Percentiles rank a stretch among this genome's conserved stretches.
Conservation (phyloP, 1,140 invertebrate species). For the Drosophila azteca region DNA sequence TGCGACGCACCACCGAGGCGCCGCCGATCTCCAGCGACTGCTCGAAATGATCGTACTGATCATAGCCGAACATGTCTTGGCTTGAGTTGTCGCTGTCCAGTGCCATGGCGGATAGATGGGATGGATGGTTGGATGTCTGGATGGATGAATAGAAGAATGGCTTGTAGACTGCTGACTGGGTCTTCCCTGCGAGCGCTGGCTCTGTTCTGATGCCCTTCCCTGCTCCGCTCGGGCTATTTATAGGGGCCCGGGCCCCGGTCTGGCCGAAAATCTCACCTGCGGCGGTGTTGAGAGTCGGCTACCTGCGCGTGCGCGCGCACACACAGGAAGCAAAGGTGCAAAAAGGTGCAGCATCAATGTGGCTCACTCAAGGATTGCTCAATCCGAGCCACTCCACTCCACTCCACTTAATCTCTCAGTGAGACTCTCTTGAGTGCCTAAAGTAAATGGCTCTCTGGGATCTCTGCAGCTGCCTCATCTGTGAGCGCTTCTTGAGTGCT, state of each 20-base stretch:
- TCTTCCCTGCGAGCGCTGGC: constrained; percentile 56
- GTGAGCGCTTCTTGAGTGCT: no score
- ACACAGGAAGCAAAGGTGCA: constrained; percentile 25
- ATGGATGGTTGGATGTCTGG: no score
- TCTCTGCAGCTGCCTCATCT: constrained; percentile 32
- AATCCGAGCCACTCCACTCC: neutral
- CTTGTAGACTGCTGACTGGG: neutral
- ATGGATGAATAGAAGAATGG: neutral
- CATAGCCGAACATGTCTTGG: constrained; percentile 32
- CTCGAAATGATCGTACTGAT: constrained; percentile 23
- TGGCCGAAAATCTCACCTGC: constrained; percentile 46
- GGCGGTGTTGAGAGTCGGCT: constrained; percentile 20
- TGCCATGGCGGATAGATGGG: constrained; percentile 23
- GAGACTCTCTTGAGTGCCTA: neutral
- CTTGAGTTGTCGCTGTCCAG: constrained; percentile 36
- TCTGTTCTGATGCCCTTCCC: constrained; percentile 82
- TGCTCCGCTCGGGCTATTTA: constrained; percentile 72
- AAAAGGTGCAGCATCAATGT: constrained; percentile 15
- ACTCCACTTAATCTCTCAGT: constrained; percentile 2
- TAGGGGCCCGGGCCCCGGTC: constrained; percentile 43
- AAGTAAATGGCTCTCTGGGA: constrained; percentile 2
- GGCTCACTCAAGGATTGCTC: constrained; percentile 33
- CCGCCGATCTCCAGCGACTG: constrained; percentile 32
- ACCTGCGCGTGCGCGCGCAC: constrained; percentile 27
- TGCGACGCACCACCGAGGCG: constrained; percentile 92